Percentiles rank a stretch among this genome's conserved stretches.
Conservation (phyloP, 1,140 invertebrate species). For the Bombus difficillimus region DNA sequence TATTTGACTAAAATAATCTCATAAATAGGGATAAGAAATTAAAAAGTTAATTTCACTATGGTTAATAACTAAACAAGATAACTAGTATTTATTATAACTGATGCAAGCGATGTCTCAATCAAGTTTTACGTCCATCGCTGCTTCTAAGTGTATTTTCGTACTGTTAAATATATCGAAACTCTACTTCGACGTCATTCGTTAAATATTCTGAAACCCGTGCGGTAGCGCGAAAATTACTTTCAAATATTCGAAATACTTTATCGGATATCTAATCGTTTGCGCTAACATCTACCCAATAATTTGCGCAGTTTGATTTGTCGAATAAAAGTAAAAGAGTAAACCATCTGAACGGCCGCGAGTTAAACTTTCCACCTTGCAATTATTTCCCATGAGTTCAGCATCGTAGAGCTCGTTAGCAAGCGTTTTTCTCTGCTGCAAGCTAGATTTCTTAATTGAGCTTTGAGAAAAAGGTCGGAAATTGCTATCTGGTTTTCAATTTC, state of each 20-base stretch:
- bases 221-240: neutral
- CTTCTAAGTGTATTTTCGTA: neutral
- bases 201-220: neutral
- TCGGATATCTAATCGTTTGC: neutral
- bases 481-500: conserved; percentile 55
- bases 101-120: too few relatives aligned
- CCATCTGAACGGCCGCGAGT: neutral
- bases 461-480: conserved; percentile 38
- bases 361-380: conserved; percentile 8
- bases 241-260: neutral
- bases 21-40: neutral
- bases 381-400: too few relatives aligned
- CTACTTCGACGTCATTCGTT: neutral
- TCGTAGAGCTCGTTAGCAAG: conserved; percentile 21
- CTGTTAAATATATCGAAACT: neutral
- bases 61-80: too few relatives aligned
- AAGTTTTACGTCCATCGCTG: neutral
- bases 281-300: neutral
- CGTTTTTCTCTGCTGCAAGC: neutral
- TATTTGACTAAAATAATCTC: neutral
- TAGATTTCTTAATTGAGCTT: conserved; percentile 43
- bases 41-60: too few relatives aligned
- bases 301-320: too few relatives aligned
- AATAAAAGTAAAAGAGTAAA: neutral
- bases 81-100: too few relatives aligned